Evolutionary conservation across 2,888 invertebrate species (phyloP).

Genomic region (Eupithecia centaureata): DNA sequence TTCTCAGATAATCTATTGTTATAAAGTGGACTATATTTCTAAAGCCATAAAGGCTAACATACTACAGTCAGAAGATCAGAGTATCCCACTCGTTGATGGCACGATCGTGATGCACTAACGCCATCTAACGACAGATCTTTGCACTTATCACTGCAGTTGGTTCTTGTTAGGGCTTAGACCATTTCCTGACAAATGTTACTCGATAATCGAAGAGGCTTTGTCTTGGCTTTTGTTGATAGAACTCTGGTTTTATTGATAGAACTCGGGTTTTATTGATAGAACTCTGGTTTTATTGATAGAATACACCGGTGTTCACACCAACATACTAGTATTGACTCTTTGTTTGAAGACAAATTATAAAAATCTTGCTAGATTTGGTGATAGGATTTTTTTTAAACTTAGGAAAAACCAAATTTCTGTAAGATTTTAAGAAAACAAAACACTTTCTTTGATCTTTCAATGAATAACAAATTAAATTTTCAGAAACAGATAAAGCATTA

Average conservation of each 20-base stretch:
- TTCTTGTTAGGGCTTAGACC: slow-evolving; percentile 39
- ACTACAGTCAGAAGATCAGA: slow-evolving; percentile 30
- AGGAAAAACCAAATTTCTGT: too few species aligned
- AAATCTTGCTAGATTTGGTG: background rate
- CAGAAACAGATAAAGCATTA: too few species aligned
- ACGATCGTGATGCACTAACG: slow-evolving; percentile 52
- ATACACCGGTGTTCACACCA: too few species aligned
- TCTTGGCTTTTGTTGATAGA: background rate
- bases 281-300: too few species aligned
- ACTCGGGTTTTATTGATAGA: background rate
- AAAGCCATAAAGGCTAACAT: slow-evolving; percentile 14
- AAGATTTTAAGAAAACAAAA: too few species aligned
- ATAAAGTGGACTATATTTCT: slow-evolving; percentile 7
- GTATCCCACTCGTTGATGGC: slow-evolving; percentile 46
- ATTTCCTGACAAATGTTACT: slow-evolving; percentile 38
- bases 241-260: background rate
- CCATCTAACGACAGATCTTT: slow-evolving; percentile 58
- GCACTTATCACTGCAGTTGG: slow-evolving; percentile 44
- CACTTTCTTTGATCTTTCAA: too few species aligned
- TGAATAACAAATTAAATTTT: too few species aligned
- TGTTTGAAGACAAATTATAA: background rate
- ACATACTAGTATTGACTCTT: background rate
- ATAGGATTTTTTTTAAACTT: too few species aligned
- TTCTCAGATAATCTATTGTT: background rate
- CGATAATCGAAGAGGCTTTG: slow-evolving; percentile 20